phyloP scores from a whole-genome alignment of 2,888 invertebrate species.

The Listrodromus nycthemerus region DNA sequence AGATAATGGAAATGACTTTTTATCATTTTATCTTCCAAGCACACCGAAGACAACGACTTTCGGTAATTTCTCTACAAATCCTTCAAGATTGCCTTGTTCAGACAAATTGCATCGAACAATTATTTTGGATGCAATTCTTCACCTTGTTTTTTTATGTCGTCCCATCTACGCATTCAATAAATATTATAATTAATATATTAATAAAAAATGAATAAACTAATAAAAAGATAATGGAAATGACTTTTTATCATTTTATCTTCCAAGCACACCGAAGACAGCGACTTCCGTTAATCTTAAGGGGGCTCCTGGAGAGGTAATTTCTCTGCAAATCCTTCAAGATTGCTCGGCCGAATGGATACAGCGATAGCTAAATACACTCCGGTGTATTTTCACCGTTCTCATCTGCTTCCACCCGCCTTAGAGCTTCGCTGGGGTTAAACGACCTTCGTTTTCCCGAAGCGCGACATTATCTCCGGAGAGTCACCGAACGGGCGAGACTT shows the following conservation, averaged over 20 bases:
- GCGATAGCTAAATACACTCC: not conserved
- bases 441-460: slow-evolving; percentile 56
- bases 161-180: too few relatives aligned
- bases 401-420: slow-evolving; percentile 8
- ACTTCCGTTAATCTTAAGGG: not conserved
- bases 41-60: not conserved
- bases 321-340: slow-evolving; percentile 56
- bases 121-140: too few relatives aligned
- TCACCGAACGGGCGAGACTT: slow-evolving; percentile 13
- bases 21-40: not conserved
- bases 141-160: too few relatives aligned
- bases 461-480: slow-evolving; percentile 50
- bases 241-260: not conserved
- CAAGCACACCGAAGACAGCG: not conserved
- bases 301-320: slow-evolving; percentile 42
- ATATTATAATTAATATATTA: too few relatives aligned
- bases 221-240: too few relatives aligned
- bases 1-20: too few relatives aligned
- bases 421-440: slow-evolving; percentile 56
- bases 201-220: too few relatives aligned
- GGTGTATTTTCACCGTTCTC: slow-evolving; percentile 26
- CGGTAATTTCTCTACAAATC: too few relatives aligned
- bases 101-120: too few relatives aligned
- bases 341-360: slow-evolving; percentile 46
- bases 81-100: too few relatives aligned